Evolutionary conservation across 2,888 invertebrate genomes (phyloP).

Genomic region (Neoitamus cyanurus): DNA sequence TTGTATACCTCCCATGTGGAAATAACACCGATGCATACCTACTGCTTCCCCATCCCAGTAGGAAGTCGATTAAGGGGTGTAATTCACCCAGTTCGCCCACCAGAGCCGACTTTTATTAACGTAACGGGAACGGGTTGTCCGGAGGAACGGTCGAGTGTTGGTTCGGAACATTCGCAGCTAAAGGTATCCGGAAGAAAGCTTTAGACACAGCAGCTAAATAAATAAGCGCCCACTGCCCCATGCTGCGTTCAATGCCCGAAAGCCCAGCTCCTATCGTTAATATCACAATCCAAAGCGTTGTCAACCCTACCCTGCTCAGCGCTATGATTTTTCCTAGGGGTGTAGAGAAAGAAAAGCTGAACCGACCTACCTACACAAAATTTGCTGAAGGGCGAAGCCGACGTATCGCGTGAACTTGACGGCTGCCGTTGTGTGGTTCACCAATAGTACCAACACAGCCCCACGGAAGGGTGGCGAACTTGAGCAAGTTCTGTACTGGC

Average conservation of each 20-base stretch:
- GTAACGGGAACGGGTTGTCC: not conserved
- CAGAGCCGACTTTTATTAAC: not conserved
- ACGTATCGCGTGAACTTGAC: conserved; percentile 9
- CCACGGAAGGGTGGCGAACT: conserved; percentile 29
- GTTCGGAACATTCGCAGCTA: not conserved
- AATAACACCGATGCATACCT: not conserved
- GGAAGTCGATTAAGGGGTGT: not conserved
- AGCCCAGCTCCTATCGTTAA: not conserved
- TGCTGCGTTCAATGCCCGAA: not conserved
- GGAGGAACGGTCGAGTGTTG: not conserved
- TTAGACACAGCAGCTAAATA: not conserved
- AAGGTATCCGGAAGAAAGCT: conserved; percentile 43
- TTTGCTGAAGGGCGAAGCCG: conserved; percentile 34
- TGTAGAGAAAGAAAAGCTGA: not conserved
- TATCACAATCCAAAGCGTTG: too few species aligned
- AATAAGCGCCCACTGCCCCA: not conserved
- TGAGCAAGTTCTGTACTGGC: conserved; percentile 5
- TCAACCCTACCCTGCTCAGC: not conserved
- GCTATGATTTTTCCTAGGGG: not conserved
- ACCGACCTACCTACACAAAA: conserved; percentile 45
- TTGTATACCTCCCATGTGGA: not conserved
- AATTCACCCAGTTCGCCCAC: not conserved
- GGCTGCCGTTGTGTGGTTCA: not conserved
- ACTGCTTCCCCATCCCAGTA: not conserved
- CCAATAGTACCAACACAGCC: not conserved